Evolutionary conservation across 2,888 invertebrate species (phyloP).

Genomic region (Cantharis flavilabris): DNA sequence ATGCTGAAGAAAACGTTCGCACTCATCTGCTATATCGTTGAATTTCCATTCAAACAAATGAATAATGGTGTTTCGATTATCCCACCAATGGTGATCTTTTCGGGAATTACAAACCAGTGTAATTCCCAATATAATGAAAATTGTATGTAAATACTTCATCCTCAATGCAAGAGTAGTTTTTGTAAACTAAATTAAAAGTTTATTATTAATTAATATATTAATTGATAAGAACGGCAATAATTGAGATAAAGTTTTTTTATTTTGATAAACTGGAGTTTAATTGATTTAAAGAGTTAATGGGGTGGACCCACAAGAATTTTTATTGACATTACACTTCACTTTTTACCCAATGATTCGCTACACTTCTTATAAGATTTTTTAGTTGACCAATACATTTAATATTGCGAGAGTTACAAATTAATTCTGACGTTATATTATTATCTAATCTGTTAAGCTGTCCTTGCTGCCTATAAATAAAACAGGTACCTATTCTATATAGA

Average conservation of each 20-base stretch:
- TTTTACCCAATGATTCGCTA: too few relatives aligned
- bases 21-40: conserved; percentile 77
- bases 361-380: too few relatives aligned
- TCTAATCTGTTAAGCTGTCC: too few relatives aligned
- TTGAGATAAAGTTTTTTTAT: neutral
- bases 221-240: neutral
- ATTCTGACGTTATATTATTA: too few relatives aligned
- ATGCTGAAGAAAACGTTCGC: conserved; percentile 75
- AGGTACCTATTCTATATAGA: too few relatives aligned
- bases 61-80: conserved; percentile 68
- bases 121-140: neutral
- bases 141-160: neutral
- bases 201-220: neutral
- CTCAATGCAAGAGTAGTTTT: neutral
- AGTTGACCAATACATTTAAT: too few relatives aligned
- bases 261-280: too few relatives aligned
- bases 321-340: too few relatives aligned
- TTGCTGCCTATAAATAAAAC: too few relatives aligned
- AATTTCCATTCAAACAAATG: conserved; percentile 85
- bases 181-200: neutral
- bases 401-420: too few relatives aligned
- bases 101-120: conserved; percentile 39
- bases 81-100: conserved; percentile 63
- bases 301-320: too few relatives aligned
- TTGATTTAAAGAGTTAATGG: too few relatives aligned